A percentile compares a stretch with the other conserved stretches of the same genome.
These are phyloP conservation scores for Seriola rivoliana DNA, from an alignment of 2,113 vertebrate genomes.

Conservation along the genomic window DNA sequence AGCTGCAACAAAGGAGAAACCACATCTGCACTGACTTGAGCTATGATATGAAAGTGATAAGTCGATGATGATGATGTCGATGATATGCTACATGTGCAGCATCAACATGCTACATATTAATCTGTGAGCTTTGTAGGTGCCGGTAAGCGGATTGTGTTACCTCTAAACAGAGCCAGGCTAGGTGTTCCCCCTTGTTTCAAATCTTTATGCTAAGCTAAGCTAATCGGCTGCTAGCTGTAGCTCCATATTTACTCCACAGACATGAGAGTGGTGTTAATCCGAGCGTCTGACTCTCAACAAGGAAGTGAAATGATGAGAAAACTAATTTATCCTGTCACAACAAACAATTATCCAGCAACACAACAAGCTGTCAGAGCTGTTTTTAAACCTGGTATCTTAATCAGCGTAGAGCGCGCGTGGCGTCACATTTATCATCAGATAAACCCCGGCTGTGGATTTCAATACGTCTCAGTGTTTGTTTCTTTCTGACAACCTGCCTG, in stretches of 20 bases:
- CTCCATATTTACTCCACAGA: neutral
- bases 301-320: no score
- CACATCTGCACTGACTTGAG: no score
- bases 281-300: neutral
- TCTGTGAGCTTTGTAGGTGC: no score
- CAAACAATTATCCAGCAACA: slow-evolving; percentile 11
- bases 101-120: no score
- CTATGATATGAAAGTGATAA: no score
- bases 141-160: no score
- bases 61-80: no score
- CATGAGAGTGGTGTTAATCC: neutral
- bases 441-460: slow-evolving; percentile 23
- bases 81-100: no score
- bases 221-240: neutral
- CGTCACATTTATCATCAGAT: slow-evolving; percentile 23
- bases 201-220: neutral
- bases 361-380: slow-evolving; percentile 29
- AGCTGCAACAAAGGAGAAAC: no score
- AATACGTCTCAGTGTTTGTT: slow-evolving; percentile 22
- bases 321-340: neutral
- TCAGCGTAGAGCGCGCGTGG: neutral
- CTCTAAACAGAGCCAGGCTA: no score
- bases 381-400: slow-evolving; percentile 6
- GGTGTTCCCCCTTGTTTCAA: neutral
- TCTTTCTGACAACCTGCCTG: slow-evolving; percentile 41